Base-by-base conservation (phyloP, 2,797 vertebrate genomes). In the Distichodus sexfasciatus region DNA sequence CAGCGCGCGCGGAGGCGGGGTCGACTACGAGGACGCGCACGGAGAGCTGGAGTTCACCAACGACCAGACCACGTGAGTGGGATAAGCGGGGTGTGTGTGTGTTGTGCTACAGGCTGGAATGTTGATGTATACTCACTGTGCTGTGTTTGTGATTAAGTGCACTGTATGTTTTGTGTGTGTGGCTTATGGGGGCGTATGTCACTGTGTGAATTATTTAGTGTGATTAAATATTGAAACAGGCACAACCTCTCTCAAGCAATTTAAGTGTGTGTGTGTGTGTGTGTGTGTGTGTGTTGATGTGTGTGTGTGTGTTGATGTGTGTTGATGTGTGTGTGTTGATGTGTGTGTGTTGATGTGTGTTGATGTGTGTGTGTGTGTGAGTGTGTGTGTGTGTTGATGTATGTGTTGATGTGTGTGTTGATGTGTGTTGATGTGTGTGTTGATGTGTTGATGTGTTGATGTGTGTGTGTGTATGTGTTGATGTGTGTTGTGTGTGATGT, bases 41-140 rank as follows among this genome's bases (percentile, higher is more conserved):
- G 95, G 95, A 0, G 94, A 95, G 82, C 88, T 98, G 51, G 95
- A 97, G 89, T 98, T 98, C 83, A 86, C 83, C 36, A 95, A 97
- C n/a, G 95, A 97, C 38, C 94, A 95, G 86, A 97, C 95, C 11
- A 91, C 88, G 96, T 97, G 88, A 94, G 94, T 69, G 14, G 21
- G 41, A 44, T 19, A n/a, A n/a, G 15, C n/a, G n/a, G 6, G 8
- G 15, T n/a, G 3, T 19, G 41, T 44, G 1, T 44, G 41, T 19
- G 41, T 44, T 10, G 1, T 15, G 15, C 1, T n/a, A 44, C 4
- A 44, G 19, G 41, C 41, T 44, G 3, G 1, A 6, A 8, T 9
- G 14, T 41, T 41, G 8, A 36, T 23, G 28, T n/a, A 40, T 26
- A 15, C 21, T 26, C 9, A 33, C 10, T 9, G 6, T 53, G 10